Percentiles rank a stretch among this genome's conserved stretches.
Evolutionary conservation across 2,888 invertebrate species (phyloP).

Genomic region (Pristionchus maxplancki): DNA sequence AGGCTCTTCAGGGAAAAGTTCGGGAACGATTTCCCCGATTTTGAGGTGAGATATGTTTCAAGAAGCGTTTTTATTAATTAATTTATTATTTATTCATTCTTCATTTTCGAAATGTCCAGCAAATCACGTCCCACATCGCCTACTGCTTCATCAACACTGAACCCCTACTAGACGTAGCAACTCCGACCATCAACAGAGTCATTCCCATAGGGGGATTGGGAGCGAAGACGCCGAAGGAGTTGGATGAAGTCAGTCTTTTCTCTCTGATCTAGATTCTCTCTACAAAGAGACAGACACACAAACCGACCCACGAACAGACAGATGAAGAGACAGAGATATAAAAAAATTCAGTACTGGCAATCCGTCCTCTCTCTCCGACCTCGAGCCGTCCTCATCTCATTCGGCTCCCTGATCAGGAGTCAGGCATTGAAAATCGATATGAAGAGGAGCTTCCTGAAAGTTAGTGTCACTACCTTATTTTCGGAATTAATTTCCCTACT

Average conservation of each 20-base stretch:
- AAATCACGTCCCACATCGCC: conserved; percentile 54
- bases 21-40: conserved; percentile 7
- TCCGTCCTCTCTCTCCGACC: not conserved
- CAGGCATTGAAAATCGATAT: not conserved
- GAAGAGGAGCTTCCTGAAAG: conserved; percentile 5
- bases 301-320: too few species aligned
- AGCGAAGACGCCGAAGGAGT: conserved; percentile 19
- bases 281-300: too few species aligned
- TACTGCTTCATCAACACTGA: conserved; percentile 57
- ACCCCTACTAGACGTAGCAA: conserved; percentile 57
- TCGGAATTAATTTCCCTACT: too few species aligned
- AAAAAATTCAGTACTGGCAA: not conserved
- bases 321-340: too few species aligned
- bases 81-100: too few species aligned
- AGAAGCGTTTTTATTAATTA: too few species aligned
- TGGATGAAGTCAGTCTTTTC: conserved; percentile 9
- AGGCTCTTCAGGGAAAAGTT: conserved; percentile 1
- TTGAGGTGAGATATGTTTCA: conserved; percentile 13
- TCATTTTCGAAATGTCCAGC: too few species aligned
- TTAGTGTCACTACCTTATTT: too few species aligned
- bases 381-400: conserved; percentile 6
- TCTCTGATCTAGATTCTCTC: not conserved
- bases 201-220: conserved; percentile 57
- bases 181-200: conserved; percentile 56
- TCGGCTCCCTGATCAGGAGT: conserved; percentile 22